Conservation (phyloP, 2,888 invertebrate species). For the Nomada flava region DNA sequence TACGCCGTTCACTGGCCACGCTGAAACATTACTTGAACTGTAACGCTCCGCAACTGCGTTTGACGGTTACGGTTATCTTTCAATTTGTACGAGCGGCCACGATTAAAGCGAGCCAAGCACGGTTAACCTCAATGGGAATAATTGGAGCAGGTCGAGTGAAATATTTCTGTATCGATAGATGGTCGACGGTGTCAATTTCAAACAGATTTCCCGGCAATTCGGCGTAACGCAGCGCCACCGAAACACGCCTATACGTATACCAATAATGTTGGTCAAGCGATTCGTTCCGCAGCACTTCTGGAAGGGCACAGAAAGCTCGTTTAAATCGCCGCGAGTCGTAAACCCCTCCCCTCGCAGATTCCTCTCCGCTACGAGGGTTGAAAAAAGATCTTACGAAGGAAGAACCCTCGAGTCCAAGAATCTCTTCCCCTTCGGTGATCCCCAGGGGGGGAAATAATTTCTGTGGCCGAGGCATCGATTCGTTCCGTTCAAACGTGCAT, state of each 20-base stretch:
- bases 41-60: constrained; percentile 29
- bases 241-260: background rate
- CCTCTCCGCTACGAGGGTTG: background rate
- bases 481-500: background rate
- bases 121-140: constrained; percentile 55
- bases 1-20: constrained; percentile 16
- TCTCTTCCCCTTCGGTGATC: constrained; percentile 19
- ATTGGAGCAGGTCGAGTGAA: constrained; percentile 48
- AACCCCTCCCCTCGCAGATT: constrained; percentile 1
- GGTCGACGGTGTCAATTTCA: constrained; percentile 31
- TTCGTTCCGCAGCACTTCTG: no score
- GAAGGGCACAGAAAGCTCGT: background rate
- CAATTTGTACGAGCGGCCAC: constrained; percentile 51
- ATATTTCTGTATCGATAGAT: constrained; percentile 52
- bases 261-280: background rate
- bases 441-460: constrained; percentile 45
- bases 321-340: background rate
- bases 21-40: constrained; percentile 21
- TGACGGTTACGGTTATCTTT: constrained; percentile 55
- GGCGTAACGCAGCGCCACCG: constrained; percentile 23
- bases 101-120: constrained; percentile 48
- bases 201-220: constrained; percentile 51
- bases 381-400: background rate
- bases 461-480: constrained; percentile 22
- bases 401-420: constrained; percentile 7